Conservation (phyloP, 2,888 invertebrate genomes). For the Xanthia togata region DNA sequence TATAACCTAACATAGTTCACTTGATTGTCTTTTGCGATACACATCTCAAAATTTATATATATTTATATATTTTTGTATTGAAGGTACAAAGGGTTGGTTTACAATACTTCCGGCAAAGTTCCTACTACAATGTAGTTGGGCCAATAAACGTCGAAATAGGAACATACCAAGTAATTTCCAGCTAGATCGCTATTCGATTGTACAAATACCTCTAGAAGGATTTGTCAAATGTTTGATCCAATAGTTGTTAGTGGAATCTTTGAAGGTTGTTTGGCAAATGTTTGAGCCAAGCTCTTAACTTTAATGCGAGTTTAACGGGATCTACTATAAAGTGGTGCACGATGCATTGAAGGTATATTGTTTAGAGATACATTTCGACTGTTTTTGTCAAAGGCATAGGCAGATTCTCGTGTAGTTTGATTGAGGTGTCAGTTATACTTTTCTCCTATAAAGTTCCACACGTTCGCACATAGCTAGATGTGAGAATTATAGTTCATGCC, state of each 20-base stretch:
- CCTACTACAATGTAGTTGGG: background rate
- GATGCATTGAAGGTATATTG: background rate
- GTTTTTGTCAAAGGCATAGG: background rate
- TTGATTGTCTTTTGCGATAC: too few relatives aligned
- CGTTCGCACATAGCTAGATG: too few relatives aligned
- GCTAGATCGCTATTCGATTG: slow-evolving; percentile 71
- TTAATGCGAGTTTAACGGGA: slow-evolving; percentile 1
- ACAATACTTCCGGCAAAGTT: slow-evolving; percentile 4
- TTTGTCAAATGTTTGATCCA: slow-evolving; percentile 73
- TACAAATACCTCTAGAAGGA: slow-evolving; percentile 70
- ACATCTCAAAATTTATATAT: background rate
- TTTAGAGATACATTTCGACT: background rate
- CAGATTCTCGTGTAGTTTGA: background rate
- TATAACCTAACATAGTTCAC: background rate
- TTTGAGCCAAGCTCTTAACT: slow-evolving; percentile 48
- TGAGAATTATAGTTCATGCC: too few relatives aligned
- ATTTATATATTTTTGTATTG: too few relatives aligned
- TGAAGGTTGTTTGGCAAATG: slow-evolving; percentile 55
- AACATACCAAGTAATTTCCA: slow-evolving; percentile 64
- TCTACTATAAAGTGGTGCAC: background rate
- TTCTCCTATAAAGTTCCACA: background rate
- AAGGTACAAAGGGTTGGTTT: too few relatives aligned
- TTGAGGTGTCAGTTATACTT: too few relatives aligned
- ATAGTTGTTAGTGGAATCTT: slow-evolving; percentile 59
- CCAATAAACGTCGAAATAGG: slow-evolving; percentile 25